phyloP scores from a whole-genome alignment of 2,888 invertebrate genomes.

The Rhamphomyia laevipes region DNA sequence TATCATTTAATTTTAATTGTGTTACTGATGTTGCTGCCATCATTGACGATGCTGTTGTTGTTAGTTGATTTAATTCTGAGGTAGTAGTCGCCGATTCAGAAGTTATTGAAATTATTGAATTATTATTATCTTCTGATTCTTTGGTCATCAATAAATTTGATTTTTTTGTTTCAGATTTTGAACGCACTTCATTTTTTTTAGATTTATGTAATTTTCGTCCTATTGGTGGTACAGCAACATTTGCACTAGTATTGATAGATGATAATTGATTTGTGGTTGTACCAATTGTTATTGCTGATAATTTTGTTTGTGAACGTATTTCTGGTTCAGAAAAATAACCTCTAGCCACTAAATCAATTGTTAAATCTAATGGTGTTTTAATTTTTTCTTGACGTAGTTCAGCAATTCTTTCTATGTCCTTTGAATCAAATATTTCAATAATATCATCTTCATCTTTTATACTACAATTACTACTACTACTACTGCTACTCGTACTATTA shows the following conservation, averaged over 20 bases:
- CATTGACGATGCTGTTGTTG: too few species aligned
- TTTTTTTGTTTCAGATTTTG: constrained; percentile 40
- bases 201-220: constrained; percentile 16
- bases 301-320: constrained; percentile 18
- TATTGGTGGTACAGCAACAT: constrained; percentile 4
- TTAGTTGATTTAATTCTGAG: neutral
- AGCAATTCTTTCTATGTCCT: constrained; percentile 15
- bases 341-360: constrained; percentile 26
- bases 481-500: neutral
- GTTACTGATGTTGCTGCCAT: neutral
- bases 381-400: constrained; percentile 21
- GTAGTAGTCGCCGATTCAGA: too few species aligned
- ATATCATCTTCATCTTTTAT: neutral
- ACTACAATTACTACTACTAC: neutral
- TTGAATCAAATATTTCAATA: neutral
- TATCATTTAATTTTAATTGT: neutral
- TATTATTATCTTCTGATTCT: too few species aligned
- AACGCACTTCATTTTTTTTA: constrained; percentile 27
- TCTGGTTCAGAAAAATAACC: constrained; percentile 37
- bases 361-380: constrained; percentile 22
- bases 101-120: too few species aligned
- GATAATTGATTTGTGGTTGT: constrained; percentile 10
- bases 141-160: constrained; percentile 18
- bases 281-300: constrained; percentile 17
- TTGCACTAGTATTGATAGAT: neutral